Conservation (phyloP, 30 jellyfish, hydroid and myxozoan species). For the Catostylus mosaicus region DNA sequence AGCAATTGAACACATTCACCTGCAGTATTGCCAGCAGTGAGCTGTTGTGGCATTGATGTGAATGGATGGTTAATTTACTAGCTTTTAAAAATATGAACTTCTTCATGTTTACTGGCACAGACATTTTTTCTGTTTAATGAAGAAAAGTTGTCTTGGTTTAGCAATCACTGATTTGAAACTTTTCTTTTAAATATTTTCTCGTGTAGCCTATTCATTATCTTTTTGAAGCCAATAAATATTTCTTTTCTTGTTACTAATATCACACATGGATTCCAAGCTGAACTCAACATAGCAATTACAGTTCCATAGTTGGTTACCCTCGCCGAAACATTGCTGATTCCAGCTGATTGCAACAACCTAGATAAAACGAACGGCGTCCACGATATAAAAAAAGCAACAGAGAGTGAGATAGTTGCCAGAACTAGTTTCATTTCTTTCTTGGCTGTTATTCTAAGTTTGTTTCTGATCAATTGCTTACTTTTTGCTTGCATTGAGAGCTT, state of each 20-base stretch:
- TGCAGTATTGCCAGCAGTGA: too few species aligned
- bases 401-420: conserved; percentile 48
- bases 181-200: not conserved
- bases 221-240: conserved; percentile 24
- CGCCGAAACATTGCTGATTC: conserved; percentile 19
- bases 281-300: conserved; percentile 38
- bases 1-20: too few species aligned
- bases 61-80: too few species aligned
- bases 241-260: conserved; percentile 43
- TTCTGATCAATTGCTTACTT: not conserved
- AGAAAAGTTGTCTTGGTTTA: too few species aligned
- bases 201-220: not conserved
- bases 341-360: conserved; percentile 15
- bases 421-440: conserved; percentile 59
- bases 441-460: not conserved
- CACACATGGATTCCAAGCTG: conserved; percentile 65
- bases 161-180: too few species aligned
- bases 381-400: conserved; percentile 35
- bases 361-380: conserved; percentile 60
- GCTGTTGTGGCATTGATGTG: too few species aligned
- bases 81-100: too few species aligned
- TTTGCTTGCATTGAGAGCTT: not conserved
- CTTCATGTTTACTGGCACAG: too few species aligned
- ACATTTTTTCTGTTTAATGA: too few species aligned
- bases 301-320: conserved; percentile 30